Conservation (phyloP, 2,113 vertebrate genomes). For the Hyla sarda region DNA sequence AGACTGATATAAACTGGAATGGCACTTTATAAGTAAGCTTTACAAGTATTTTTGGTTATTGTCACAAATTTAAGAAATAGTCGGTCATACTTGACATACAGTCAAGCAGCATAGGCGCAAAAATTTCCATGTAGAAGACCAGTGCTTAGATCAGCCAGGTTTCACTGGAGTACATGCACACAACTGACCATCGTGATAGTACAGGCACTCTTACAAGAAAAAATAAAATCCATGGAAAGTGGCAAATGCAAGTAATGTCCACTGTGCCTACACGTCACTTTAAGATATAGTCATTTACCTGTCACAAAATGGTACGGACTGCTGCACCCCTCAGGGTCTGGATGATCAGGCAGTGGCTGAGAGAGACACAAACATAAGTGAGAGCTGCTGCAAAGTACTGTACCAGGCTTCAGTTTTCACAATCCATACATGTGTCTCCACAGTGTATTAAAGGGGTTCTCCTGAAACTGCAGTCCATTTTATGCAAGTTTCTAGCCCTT, state of each 20-base stretch:
- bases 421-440: not conserved
- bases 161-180: not conserved
- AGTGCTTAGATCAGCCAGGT: not conserved
- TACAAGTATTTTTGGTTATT: not conserved
- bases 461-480: not conserved
- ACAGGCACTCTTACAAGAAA: not conserved
- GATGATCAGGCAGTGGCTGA: constrained; percentile 72
- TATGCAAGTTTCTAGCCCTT: not conserved
- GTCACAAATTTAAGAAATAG: not conserved
- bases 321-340: constrained; percentile 70
- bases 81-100: not conserved
- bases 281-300: constrained; percentile 62
- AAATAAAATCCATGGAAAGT: not conserved
- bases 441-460: not conserved
- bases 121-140: not conserved
- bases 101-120: not conserved
- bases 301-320: constrained; percentile 71
- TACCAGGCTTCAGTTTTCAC: not conserved
- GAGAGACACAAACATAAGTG: constrained; percentile 52
- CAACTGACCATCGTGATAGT: not conserved
- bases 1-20: constrained; percentile 19
- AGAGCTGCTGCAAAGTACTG: constrained; percentile 8
- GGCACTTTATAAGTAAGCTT: not conserved
- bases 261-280: not conserved
- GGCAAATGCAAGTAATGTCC: not conserved